Percentiles rank a stretch among this genome's conserved stretches.
phyloP scores from a whole-genome alignment of 2,888 invertebrate genomes.

The Listrodromus nycthemerus region DNA sequence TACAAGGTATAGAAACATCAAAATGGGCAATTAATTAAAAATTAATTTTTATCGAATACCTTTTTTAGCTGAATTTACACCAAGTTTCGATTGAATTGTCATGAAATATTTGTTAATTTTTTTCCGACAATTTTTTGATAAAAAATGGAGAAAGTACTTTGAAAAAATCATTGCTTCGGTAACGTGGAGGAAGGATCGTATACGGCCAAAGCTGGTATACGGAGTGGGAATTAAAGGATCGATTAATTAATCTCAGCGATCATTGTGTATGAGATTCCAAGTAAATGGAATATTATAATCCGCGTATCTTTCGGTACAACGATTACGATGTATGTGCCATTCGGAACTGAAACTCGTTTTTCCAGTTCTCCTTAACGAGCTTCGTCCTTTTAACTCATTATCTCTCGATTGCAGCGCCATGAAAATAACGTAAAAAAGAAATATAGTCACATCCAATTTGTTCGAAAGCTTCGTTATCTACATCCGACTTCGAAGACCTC shows the following conservation, averaged over 20 bases:
- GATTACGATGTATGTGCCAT: not conserved
- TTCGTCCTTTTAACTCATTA: constrained; percentile 65
- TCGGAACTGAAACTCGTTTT: constrained; percentile 34
- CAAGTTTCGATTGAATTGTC: not conserved
- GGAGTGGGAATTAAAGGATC: not conserved
- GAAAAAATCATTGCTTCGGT: not conserved
- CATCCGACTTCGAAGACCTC: constrained; percentile 28
- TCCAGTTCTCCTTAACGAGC: constrained; percentile 39
- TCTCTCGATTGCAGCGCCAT: constrained; percentile 46
- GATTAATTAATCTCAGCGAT: not conserved
- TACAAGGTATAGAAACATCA: not conserved
- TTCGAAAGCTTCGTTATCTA: constrained; percentile 54
- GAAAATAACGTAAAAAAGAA: too few relatives aligned
- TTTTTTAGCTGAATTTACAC: not conserved
- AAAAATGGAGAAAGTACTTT: not conserved
- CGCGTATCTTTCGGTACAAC: not conserved
- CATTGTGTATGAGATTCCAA: not conserved
- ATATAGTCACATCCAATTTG: constrained; percentile 57
- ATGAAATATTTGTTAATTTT: not conserved
- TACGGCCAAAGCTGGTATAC: too few relatives aligned
- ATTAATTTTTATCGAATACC: not conserved
- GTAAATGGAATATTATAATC: not conserved
- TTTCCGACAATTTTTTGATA: not conserved
- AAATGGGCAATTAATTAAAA: too few relatives aligned
- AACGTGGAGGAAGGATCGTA: too few relatives aligned